Evolutionary conservation across 2,113 vertebrate genomes (phyloP), one percentile per base, ranked within the genome.

Genomic region (Cygnus buccinator): DNA sequence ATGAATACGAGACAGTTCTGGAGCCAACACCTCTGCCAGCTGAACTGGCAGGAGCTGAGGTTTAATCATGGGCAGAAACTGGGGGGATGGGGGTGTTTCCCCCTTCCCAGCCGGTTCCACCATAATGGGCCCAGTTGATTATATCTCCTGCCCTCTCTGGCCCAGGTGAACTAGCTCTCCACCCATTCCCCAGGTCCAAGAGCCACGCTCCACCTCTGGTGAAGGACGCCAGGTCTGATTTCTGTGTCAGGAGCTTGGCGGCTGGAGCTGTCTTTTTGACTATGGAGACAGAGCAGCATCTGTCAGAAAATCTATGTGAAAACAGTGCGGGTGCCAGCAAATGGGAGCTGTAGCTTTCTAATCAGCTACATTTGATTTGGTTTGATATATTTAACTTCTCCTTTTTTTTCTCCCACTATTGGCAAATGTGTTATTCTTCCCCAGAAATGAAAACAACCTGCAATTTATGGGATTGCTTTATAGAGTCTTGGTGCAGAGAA

Each of bases 341-440:
- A 83, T 77, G 78, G 84, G 87, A 73, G 82, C 87, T 44, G 39
- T 78, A 68, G 80, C 93, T 96, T 93, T 91, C 74, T 92, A 89
- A 93, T 94, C 95, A 75, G 84, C 90, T 91, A 93, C 73, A 46
- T 95, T 96, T 95, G 88, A 96, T 95, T 96, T 93, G 70, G 76
- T 91, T 95, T 96, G 71, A 95, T 75, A 72, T 74, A 93, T 97
- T 93, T 87, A 76, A 96, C 94, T 85, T 92, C 59, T 87, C 55
- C 22, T n/a, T 70, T 78, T 77, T 33, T 68, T 74, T 18, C 81
- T 91, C 80, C 48, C 6, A 7, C 33, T 54, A 23, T 88, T 87
- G 61, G 84, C 76, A 86, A 91, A 65, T 61, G 72, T 76, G 80
- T 81, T 70, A 87, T 90, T 74, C 67, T 73, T 70, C 28, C 65